These are phyloP conservation scores for Nibea coibor DNA, from an alignment of 2,113 vertebrate genomes.

Conservation along the genomic window DNA sequence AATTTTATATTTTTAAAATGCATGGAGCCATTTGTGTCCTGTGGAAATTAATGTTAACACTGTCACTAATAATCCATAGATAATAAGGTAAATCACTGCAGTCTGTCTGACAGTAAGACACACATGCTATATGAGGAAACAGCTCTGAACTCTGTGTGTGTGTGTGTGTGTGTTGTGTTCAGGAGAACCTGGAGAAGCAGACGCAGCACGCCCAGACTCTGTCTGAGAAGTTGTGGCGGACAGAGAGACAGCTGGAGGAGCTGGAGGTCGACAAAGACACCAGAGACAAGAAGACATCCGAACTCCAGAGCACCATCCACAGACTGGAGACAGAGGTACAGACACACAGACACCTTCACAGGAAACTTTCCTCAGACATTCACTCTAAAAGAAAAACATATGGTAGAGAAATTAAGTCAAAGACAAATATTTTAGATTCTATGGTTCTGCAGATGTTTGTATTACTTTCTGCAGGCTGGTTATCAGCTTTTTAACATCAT, in stretches of 20 bases:
- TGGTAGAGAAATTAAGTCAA: background rate
- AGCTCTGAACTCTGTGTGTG: slow-evolving; percentile 7
- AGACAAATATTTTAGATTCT: background rate
- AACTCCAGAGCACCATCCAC: slow-evolving; percentile 69
- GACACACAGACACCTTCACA: background rate
- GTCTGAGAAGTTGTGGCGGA: slow-evolving; percentile 83
- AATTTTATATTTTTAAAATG: background rate
- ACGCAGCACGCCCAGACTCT: slow-evolving; percentile 71
- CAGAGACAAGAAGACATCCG: slow-evolving; percentile 73
- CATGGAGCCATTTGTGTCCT: too few relatives aligned
- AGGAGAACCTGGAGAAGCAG: slow-evolving; percentile 85
- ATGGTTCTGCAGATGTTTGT: too few relatives aligned
- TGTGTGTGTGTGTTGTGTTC: slow-evolving; percentile 22
- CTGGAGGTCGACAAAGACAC: slow-evolving; percentile 71
- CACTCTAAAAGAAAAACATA: background rate
- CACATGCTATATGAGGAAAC: background rate
- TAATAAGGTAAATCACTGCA: too few relatives aligned
- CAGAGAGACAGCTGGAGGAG: slow-evolving; percentile 82
- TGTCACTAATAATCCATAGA: too few relatives aligned
- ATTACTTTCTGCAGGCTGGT: too few relatives aligned
- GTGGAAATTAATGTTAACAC: too few relatives aligned
- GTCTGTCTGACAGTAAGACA: too few relatives aligned
- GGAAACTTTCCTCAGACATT: background rate
- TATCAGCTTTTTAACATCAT: too few relatives aligned
- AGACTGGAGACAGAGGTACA: slow-evolving; percentile 82